phyloP scores from a whole-genome alignment of 2,113 vertebrate species.

The Okapia johnstoni region DNA sequence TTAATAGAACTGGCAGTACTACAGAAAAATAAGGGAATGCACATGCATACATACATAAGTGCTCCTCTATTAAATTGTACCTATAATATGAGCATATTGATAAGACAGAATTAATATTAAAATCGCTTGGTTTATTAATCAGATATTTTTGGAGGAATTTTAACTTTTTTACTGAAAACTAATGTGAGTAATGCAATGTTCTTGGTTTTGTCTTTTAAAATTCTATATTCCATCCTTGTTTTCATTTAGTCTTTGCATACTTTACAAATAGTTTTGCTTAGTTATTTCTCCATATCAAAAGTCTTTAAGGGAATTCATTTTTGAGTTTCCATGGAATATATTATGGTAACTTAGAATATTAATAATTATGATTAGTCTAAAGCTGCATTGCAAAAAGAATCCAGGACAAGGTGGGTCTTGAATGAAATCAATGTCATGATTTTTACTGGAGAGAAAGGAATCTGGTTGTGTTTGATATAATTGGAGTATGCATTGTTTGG shows the following conservation, averaged over 20 bases:
- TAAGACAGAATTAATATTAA: not conserved
- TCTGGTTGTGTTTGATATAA: not conserved
- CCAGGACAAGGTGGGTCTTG: not conserved
- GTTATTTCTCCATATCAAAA: not conserved
- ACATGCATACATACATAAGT: not conserved
- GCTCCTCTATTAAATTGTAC: not conserved
- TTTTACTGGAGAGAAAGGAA: not conserved
- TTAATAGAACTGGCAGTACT: not conserved
- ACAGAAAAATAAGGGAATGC: not conserved
- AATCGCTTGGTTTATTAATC: not conserved
- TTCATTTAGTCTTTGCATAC: not conserved
- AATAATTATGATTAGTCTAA: not conserved
- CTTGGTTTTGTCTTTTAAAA: constrained; percentile 16
- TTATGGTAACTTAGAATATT: constrained; percentile 36
- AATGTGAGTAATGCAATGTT: not conserved
- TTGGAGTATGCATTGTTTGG: not conserved
- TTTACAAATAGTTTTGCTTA: not conserved
- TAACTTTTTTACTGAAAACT: not conserved
- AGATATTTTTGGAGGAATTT: not conserved
- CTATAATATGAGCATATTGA: not conserved
- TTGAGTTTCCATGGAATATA: not conserved
- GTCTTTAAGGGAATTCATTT: constrained; percentile 32
- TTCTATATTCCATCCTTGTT: not conserved
- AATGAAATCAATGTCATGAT: not conserved
- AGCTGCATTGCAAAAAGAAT: not conserved